These are phyloP conservation scores for Babylonia areolata DNA, from an alignment of 1,140 invertebrate species.

Conservation along the genomic window DNA sequence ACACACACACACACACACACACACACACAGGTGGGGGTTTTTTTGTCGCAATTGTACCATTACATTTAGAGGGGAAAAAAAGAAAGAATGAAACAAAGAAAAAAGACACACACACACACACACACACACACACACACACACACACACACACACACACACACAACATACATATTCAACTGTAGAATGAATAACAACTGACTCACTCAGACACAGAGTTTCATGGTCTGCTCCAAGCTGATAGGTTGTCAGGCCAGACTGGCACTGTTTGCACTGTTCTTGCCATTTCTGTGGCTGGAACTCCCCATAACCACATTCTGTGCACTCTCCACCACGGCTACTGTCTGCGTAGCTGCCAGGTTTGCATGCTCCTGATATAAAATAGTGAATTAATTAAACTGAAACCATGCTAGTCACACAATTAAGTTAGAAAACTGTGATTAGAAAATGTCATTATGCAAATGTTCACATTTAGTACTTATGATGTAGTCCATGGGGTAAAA, in stretches of 20 bases:
- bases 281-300: slow-evolving; percentile 27
- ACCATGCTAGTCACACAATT: too few species aligned
- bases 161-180: background rate
- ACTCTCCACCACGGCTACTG: slow-evolving; percentile 10
- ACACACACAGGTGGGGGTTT: background rate
- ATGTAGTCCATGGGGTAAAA: too few species aligned
- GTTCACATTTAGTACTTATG: too few species aligned
- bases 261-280: slow-evolving; percentile 28
- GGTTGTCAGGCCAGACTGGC: slow-evolving; percentile 25
- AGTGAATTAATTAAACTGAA: too few species aligned
- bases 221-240: background rate
- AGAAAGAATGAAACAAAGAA: too few species aligned
- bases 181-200: background rate
- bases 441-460: too few species aligned
- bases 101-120: too few species aligned
- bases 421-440: too few species aligned
- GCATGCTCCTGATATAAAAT: background rate
- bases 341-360: background rate
- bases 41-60: too few species aligned
- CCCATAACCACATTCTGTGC: slow-evolving; percentile 28
- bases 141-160: too few species aligned
- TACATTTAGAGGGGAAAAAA: too few species aligned
- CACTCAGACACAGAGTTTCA: background rate
- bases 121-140: too few species aligned
- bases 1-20: background rate